phyloP scores from a whole-genome alignment of 2,888 invertebrate genomes.

The Standfussiana lucernea region DNA sequence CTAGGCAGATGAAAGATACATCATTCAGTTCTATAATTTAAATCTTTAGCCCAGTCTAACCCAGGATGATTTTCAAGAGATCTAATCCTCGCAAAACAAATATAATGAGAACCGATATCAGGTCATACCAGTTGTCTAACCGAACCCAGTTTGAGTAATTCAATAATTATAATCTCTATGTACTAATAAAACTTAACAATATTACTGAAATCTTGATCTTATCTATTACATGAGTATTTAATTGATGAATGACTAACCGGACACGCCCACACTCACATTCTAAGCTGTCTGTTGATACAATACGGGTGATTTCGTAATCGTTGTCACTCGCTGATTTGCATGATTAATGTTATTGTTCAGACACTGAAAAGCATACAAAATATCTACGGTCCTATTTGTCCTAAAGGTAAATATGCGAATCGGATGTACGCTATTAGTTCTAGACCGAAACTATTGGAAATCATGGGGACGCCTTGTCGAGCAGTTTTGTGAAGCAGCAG shows the following conservation, averaged over 20 bases:
- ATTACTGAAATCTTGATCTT: slow-evolving; percentile 45
- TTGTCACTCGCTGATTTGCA: slow-evolving; percentile 31
- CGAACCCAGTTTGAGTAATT: slow-evolving; percentile 21
- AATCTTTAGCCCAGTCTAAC: too few relatives aligned
- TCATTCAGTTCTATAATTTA: not conserved
- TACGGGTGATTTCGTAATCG: slow-evolving; percentile 43
- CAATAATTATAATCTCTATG: slow-evolving; percentile 34
- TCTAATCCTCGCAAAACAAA: not conserved
- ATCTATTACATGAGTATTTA: slow-evolving; percentile 54
- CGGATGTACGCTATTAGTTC: not conserved
- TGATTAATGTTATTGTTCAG: slow-evolving; percentile 1
- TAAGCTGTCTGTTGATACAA: slow-evolving; percentile 36
- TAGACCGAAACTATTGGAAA: not conserved
- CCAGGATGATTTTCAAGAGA: not conserved
- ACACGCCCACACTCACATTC: slow-evolving; percentile 53
- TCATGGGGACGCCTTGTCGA: accelerated
- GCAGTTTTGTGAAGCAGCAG: not conserved
- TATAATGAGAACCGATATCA: not conserved
- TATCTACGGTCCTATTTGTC: not conserved
- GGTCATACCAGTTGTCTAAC: slow-evolving; percentile 11
- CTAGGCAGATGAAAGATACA: not conserved
- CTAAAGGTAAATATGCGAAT: too few relatives aligned
- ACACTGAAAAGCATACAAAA: not conserved
- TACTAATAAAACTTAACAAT: slow-evolving; percentile 51
- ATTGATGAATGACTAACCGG: slow-evolving; percentile 63